Base-by-base conservation (phyloP, 2,113 vertebrate genomes). In the Cinclus cinclus region DNA sequence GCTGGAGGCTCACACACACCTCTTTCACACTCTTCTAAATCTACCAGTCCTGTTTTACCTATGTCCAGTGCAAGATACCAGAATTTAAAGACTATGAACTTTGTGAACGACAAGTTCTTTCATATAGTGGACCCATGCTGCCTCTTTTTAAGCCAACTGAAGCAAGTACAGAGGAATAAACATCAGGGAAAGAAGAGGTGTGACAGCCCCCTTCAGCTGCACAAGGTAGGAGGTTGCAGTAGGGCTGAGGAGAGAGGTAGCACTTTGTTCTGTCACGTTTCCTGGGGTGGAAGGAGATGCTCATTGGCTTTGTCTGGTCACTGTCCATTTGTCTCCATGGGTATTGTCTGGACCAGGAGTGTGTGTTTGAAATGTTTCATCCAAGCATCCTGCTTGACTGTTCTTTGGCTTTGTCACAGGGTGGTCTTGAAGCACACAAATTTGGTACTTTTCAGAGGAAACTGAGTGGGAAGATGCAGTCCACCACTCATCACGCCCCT, bases 221-320 rank as follows among this genome's bases (percentile, higher is more conserved):
- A 23, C 0, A 0, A 44, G 18, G 27, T 31, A 52, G 68, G 24
- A 86, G 33, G 2, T 17, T 59, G 23, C n/a, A 78, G 0, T 9
- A 25, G 41, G 23, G 4, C 12, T 47, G 33, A 37, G 30, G 10
- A 56, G 10, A 56, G 42, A 90, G 28, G 17, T 28, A 22, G 7
- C 18, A 49, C 30, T 91, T 92, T 47, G 7, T 53, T 91, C 47
- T 77, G 15, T 67, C 15, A 25, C 0, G 0, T 55, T 63, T 84
- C 35, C 33, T 52, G n/a, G 25, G 52, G 44, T 35, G 62, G 35
- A 50, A 46, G 39, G 59, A 87, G 58, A 84, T 78, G 59, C 9
- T 2, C 25, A 21, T 33, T 6, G 5, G 30, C n/a, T 84, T 78
- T 33, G 15, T 59, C 56, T 75, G 49, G 23, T 35, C 56, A 39